Base-by-base conservation (phyloP, 2,888 invertebrate species). In the Cosmopolites sordidus region DNA sequence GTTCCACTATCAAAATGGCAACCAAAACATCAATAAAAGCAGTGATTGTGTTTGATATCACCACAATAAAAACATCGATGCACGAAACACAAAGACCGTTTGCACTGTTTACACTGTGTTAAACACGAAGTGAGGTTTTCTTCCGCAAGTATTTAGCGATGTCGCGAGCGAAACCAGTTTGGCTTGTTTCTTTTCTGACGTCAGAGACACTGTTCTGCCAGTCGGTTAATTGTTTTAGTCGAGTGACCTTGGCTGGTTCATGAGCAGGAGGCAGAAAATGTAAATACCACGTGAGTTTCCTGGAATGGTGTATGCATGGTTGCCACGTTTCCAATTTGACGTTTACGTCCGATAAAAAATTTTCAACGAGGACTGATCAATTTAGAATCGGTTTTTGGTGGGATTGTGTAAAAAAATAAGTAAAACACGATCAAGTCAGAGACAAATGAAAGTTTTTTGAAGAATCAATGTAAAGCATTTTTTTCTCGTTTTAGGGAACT, bases 1-100 rank as follows among this genome's bases (percentile, higher is more conserved):
- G 51, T 54, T 51, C 47, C 48, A 43, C 30, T 33, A 58, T 46
- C 48, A 58, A 58, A 48, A 58, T 58, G 58, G 58, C 51, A 48
- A 54, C 51, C 58, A 54, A 58, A 54, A 58, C 54, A 54, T 54
- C 51, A 52, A 54, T 57, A 57, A 27, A 29, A 3, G 16, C 5
- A 9, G 2, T 12, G 14, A 29, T 8, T 18, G 41, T 45, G n/a
- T 29, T 43, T 44, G n/a, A 12, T 16, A 12, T 15, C 12, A 43
- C 16, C 9, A 12, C 3, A 3, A 33, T 11, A 4, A 5, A 38
- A 48, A 55, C 51, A 51, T 39, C 11, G 6, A 33, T 12, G 11
- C 12, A 9, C 12, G n/a, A 11, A 6, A 5, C 3, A 11, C 11
- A n/a, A 9, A 3, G 33, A 33, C 11, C 2, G 12, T 33, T 33